Base-by-base conservation (phyloP, 1,140 invertebrate genomes). In the Zaprionus gabonicus region DNA sequence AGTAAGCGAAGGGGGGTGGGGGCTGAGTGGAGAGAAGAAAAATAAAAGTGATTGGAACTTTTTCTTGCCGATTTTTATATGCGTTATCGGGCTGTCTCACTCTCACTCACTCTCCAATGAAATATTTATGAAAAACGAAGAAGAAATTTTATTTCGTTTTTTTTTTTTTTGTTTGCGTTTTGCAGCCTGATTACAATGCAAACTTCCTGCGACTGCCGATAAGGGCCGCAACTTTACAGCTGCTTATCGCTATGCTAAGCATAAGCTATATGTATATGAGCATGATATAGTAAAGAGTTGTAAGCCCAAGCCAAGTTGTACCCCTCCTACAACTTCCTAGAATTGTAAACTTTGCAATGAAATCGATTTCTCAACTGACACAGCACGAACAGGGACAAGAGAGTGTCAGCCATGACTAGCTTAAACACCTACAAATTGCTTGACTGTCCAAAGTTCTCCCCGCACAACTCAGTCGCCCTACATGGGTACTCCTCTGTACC, bases 21-120 rank as follows among this genome's bases (percentile, higher is more conserved):
- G 57, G 5, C 7, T 15, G 31, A 2, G 23, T 7, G 2, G 12
- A 12, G 17, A 49, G 25, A 46, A 72, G 41, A 82, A 86, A 86
- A 87, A 87, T 74, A 83, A 91, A 91, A 87, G 80, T 82, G 87
- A 82, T 90, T 87, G 74, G 71, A 91, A 87, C 73, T 90, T 90
- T 86, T 90, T 77, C 60, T 60, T 55, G 57, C 55, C 60, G 78
- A 78, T 87, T 83, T 77, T 76, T 71, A 73, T 56, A 78, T 65
- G 46, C 84, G 80, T 82, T 87, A 82, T 78, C 44, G 73, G 6
- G 27, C 55, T 46, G 13, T 20, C 38, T 44, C 59, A n/a, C 27
- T 73, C 44, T 71, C n/a, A 57, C 55, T 34, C 59, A n/a, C 31
- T 15, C 38, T 58, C 58, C 80, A 71, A 83, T 83, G 60, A 80